Percentiles rank a stretch among this genome's conserved stretches.
Evolutionary conservation across 2,888 invertebrate genomes (phyloP).

Genomic region (Lycia hirtaria): DNA sequence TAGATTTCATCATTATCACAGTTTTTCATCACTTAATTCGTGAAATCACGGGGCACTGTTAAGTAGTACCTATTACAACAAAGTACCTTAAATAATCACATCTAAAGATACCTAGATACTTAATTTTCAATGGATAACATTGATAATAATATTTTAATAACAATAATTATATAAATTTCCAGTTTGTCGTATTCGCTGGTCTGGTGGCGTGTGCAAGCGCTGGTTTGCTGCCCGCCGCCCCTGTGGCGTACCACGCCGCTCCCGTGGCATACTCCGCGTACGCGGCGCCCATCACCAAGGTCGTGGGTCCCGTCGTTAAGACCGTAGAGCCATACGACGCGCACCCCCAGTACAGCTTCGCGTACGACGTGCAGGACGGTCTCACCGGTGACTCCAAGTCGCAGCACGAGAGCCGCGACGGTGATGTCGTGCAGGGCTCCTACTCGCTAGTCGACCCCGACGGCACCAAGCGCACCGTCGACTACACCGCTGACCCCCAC

Average conservation of each 20-base stretch:
- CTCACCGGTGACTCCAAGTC: constrained; percentile 76
- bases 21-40: no score
- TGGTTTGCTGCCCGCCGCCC: constrained; percentile 48
- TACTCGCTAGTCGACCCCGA: constrained; percentile 80
- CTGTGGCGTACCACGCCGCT: constrained; percentile 67
- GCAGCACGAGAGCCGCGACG: constrained; percentile 77
- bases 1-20: no score
- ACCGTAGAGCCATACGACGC: constrained; percentile 57
- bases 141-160: no score
- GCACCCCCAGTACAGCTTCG: constrained; percentile 69
- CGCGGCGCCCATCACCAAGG: constrained; percentile 49
- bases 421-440: constrained; percentile 78
- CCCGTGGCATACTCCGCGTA: constrained; percentile 55
- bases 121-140: no score
- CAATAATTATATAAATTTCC: constrained; percentile 2
- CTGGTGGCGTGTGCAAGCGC: constrained; percentile 46
- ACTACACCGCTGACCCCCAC: constrained; percentile 78
- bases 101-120: no score
- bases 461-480: constrained; percentile 78
- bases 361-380: constrained; percentile 74
- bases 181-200: constrained; percentile 47
- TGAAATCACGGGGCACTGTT: no score
- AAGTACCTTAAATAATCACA: no score
- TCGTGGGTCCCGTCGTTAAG: constrained; percentile 40
- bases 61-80: no score